Percentiles rank a stretch among this genome's conserved stretches.
phyloP scores from a whole-genome alignment of 1,140 invertebrate species.

The Planococcus citri region DNA sequence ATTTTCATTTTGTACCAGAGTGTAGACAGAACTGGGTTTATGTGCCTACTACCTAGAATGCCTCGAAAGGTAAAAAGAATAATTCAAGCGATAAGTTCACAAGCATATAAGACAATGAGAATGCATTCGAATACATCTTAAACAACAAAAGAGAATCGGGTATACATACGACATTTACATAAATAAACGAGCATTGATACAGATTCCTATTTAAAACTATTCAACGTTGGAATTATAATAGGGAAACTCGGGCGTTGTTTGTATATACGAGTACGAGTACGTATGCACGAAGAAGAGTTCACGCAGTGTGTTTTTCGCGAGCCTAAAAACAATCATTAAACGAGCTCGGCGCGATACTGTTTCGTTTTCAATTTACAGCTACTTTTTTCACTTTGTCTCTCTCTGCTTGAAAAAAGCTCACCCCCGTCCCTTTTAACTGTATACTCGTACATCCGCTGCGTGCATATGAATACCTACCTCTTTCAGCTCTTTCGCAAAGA shows the following conservation, averaged over 20 bases:
- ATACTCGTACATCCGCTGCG: too few species aligned
- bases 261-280: background rate
- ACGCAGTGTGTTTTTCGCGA: background rate
- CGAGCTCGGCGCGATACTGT: background rate
- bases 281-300: background rate
- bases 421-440: too few species aligned
- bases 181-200: background rate
- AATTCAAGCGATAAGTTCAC: constrained; percentile 1
- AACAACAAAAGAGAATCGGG: background rate
- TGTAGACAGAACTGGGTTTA: too few species aligned
- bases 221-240: background rate
- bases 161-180: background rate
- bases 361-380: background rate
- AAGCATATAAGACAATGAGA: background rate
- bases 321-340: background rate
- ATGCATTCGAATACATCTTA: constrained; percentile 3
- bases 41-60: too few species aligned
- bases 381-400: background rate
- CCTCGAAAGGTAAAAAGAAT: background rate
- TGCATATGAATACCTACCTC: too few species aligned
- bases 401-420: too few species aligned
- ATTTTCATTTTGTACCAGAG: too few species aligned
- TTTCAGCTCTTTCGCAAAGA: background rate
- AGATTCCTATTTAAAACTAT: constrained; percentile 3
- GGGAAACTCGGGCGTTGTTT: background rate